Conservation (phyloP, 1,140 invertebrate genomes). For the Antheraea mylitta region DNA sequence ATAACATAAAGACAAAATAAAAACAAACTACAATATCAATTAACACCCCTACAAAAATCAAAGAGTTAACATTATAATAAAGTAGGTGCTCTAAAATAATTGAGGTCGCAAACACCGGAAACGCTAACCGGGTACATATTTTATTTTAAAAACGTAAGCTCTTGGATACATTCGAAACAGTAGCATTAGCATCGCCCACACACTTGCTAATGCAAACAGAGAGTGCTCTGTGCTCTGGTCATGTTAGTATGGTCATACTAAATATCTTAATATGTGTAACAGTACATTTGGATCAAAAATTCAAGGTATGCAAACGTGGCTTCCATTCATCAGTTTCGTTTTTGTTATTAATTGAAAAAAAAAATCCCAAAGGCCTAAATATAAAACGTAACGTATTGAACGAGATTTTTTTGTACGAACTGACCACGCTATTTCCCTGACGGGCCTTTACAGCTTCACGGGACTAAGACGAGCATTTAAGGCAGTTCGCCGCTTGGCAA, state of each 20-base stretch:
- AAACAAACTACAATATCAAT: no score
- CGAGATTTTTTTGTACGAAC: no score
- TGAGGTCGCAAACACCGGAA: constrained; percentile 7
- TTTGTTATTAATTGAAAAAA: not conserved
- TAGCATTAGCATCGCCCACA: constrained; percentile 5
- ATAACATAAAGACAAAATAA: no score
- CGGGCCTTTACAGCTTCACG: no score
- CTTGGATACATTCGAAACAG: not conserved
- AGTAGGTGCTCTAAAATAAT: not conserved
- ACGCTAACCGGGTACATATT: not conserved
- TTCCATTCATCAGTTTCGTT: not conserved
- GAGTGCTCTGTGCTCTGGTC: not conserved
- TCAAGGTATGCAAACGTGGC: not conserved
- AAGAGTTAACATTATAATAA: no score
- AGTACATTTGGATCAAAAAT: not conserved
- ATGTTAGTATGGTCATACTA: not conserved
- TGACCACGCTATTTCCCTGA: no score
- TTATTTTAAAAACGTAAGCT: not conserved
- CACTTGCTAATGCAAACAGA: not conserved
- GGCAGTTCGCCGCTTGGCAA: no score
- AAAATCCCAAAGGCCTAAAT: no score
- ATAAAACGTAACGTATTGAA: no score
- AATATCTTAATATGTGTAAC: constrained; percentile 9
- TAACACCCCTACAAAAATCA: no score
- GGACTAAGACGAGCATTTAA: no score